Conservation (phyloP, 2,113 vertebrate species). For the Pagrus major region DNA sequence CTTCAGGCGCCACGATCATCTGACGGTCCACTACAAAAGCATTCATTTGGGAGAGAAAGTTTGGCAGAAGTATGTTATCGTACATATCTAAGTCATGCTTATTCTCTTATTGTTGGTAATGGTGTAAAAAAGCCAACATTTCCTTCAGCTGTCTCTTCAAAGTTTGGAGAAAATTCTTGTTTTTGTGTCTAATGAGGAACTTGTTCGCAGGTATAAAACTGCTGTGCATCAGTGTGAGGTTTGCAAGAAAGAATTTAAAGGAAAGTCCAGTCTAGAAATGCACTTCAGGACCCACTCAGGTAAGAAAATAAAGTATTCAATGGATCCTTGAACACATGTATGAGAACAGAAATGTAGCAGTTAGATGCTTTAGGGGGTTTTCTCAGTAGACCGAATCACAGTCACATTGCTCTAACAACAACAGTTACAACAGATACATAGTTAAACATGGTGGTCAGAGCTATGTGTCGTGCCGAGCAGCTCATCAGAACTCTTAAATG, state of each 20-base stretch:
- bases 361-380: not conserved
- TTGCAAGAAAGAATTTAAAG: conserved; percentile 99
- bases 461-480: no score
- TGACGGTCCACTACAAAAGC: conserved; percentile 97
- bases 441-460: no score
- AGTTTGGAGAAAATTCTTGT: not conserved
- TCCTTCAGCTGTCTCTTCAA: not conserved
- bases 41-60: conserved; percentile 98
- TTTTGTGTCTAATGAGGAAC: not conserved
- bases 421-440: no score
- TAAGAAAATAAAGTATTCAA: conserved; percentile 70
- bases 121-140: not conserved
- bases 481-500: no score
- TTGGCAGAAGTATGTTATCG: conserved; percentile 93
- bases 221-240: conserved; percentile 98
- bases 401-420: no score
- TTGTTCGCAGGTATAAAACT: conserved; percentile 92
- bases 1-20: conserved; percentile 95
- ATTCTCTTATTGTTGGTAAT: not conserved
- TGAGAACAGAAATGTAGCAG: not conserved
- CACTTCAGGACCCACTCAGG: conserved; percentile 99
- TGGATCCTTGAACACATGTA: not conserved
- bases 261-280: conserved; percentile 98
- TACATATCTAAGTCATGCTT: not conserved
- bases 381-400: not conserved